These are phyloP conservation scores for Metallyticus violacea DNA, from an alignment of 2,888 invertebrate genomes.

Conservation along the genomic window DNA sequence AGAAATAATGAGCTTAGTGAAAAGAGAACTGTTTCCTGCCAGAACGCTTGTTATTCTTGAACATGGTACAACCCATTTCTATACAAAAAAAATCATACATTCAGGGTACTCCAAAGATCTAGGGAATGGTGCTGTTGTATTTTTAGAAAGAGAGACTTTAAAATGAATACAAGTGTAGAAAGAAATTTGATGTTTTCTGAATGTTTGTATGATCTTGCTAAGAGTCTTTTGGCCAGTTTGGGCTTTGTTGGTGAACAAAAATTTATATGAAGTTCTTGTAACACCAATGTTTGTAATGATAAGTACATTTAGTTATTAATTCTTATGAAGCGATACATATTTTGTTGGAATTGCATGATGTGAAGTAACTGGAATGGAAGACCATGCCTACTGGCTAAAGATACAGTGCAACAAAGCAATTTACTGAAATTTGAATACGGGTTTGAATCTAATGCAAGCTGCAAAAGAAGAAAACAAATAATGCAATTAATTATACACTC, in stretches of 20 bases:
- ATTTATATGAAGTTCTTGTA: neutral
- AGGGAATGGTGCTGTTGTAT: neutral
- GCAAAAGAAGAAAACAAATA: neutral
- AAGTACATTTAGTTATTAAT: neutral
- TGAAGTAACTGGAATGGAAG: neutral
- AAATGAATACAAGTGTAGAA: neutral
- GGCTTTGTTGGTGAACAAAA: neutral
- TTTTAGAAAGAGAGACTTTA: neutral
- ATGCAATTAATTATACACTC: neutral
- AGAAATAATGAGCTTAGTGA: neutral
- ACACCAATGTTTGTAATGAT: neutral
- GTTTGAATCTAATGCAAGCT: neutral
- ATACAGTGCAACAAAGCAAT: neutral
- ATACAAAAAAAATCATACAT: neutral
- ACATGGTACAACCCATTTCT: neutral
- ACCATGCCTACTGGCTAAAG: neutral
- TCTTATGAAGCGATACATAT: neutral
- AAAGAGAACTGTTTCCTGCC: neutral
- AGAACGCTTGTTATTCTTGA: neutral
- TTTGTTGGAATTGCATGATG: neutral
- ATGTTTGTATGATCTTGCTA: neutral
- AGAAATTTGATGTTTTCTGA: neutral
- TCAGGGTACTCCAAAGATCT: neutral
- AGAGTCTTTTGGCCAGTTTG: neutral
- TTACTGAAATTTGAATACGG: slow-evolving; percentile 2